These are phyloP conservation scores for Stichodactyla helianthus DNA, from an alignment of 64 coral and sea anemone genomes.

Conservation along the genomic window DNA sequence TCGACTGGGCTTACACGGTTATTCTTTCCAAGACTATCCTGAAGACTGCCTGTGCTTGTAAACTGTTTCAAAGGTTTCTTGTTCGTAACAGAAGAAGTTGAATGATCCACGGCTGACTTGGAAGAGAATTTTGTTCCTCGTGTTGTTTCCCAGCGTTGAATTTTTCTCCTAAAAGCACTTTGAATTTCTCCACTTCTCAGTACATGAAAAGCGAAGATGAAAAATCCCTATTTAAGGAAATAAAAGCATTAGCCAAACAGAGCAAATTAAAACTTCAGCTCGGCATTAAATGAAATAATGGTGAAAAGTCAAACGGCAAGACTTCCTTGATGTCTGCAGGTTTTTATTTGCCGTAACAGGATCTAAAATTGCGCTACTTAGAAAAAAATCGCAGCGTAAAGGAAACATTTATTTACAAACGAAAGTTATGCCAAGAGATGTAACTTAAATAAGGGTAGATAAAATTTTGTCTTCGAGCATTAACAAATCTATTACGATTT, in stretches of 20 bases:
- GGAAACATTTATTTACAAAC: no score
- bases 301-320: neutral
- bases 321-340: no score
- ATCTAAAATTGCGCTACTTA: no score
- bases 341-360: no score
- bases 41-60: neutral
- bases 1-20: neutral
- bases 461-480: no score
- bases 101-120: neutral
- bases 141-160: constrained; percentile 24
- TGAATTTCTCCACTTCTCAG: constrained; percentile 38
- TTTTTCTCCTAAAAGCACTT: neutral
- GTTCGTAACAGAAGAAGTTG: neutral
- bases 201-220: constrained; percentile 46
- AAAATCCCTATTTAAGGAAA: constrained; percentile 33
- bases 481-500: no score
- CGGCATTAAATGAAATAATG: neutral
- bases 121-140: neutral
- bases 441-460: no score
- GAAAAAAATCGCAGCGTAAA: no score
- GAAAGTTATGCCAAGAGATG: no score
- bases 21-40: neutral
- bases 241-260: neutral
- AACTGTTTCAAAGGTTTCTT: constrained; percentile 1
- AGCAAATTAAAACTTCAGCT: neutral